These are phyloP conservation scores for Drosophila littoralis DNA, from an alignment of 1,140 invertebrate genomes.

Conservation along the genomic window DNA sequence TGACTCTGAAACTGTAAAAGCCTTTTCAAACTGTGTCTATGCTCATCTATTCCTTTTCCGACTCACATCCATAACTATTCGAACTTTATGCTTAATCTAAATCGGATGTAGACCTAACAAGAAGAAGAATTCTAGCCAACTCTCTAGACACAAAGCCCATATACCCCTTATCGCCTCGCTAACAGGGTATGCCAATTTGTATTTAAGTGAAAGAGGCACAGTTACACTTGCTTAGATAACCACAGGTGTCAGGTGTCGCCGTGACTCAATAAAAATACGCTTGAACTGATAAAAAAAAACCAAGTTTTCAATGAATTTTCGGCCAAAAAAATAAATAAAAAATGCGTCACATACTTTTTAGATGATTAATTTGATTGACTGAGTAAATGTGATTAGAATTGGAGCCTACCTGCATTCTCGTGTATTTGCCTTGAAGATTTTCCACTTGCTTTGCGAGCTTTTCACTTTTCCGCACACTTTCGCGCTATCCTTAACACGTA, in stretches of 20 bases:
- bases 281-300: slow-evolving; percentile 1
- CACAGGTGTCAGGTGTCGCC: slow-evolving; percentile 45
- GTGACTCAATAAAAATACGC: slow-evolving; percentile 10
- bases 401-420: slow-evolving; percentile 2
- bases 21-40: too few relatives aligned
- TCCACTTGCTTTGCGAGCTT: neutral
- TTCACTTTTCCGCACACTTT: slow-evolving; percentile 9
- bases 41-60: too few relatives aligned
- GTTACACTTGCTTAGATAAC: neutral
- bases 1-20: too few relatives aligned
- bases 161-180: neutral
- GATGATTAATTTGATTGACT: too few relatives aligned
- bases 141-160: neutral
- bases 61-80: too few relatives aligned
- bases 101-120: too few relatives aligned
- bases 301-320: neutral
- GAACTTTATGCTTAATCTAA: too few relatives aligned
- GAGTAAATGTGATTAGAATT: neutral
- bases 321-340: too few relatives aligned
- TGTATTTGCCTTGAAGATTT: neutral
- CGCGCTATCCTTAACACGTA: neutral
- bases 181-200: too few relatives aligned
- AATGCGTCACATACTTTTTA: too few relatives aligned
- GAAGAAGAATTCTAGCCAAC: too few relatives aligned
- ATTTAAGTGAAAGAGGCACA: neutral